Evolutionary conservation across 2,888 invertebrate genomes (phyloP).

Genomic region (Physocephala rufipes): DNA sequence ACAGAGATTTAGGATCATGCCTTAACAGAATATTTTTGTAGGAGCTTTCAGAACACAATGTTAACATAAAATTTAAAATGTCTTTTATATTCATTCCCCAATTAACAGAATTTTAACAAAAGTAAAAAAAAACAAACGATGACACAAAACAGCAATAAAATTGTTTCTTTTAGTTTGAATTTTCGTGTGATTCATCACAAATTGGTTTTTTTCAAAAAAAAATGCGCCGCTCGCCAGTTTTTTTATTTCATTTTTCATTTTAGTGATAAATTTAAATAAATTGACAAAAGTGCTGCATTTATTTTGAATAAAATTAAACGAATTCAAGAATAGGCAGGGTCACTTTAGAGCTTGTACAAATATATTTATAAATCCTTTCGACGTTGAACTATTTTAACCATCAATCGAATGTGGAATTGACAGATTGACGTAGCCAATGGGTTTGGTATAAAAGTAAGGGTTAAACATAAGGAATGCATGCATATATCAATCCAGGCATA

Average conservation of each 20-base stretch:
- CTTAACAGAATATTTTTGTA: no score
- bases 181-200: no score
- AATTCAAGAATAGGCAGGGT: background rate
- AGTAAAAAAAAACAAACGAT: background rate
- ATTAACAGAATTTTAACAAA: background rate
- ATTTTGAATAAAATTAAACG: background rate
- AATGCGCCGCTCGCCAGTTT: slow-evolving; percentile 12
- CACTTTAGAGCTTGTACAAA: background rate
- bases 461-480: background rate
- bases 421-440: background rate
- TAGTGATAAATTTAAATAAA: slow-evolving; percentile 14
- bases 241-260: background rate
- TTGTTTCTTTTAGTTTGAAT: background rate
- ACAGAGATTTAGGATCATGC: no score
- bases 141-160: background rate
- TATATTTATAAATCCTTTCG: no score
- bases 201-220: background rate
- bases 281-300: background rate
- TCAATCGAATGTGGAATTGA: slow-evolving; percentile 18
- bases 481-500: no score
- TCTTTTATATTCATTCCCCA: no score
- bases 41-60: no score
- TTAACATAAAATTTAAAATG: no score
- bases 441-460: background rate
- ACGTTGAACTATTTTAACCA: background rate